Evolutionary conservation across 2,888 invertebrate genomes (phyloP).

Genomic region (Pycnomerus fuliginosus): DNA sequence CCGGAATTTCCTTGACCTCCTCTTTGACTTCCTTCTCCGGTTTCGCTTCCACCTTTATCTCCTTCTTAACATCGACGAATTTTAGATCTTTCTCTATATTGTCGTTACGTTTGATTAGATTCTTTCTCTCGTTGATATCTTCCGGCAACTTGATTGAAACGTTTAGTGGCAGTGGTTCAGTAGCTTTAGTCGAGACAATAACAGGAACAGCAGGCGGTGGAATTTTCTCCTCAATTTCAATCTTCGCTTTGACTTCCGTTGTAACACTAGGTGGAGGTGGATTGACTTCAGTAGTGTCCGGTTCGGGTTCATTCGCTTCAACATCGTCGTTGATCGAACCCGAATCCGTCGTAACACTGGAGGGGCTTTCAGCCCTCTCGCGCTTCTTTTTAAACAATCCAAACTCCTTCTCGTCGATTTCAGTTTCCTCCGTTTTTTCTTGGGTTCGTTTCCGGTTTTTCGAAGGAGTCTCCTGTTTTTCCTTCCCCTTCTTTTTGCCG

Average conservation of each 20-base stretch:
- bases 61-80: conserved; percentile 42
- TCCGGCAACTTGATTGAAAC: conserved; percentile 51
- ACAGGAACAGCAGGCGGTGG: conserved; percentile 18
- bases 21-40: conserved; percentile 33
- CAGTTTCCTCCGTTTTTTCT: conserved; percentile 49
- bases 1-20: conserved; percentile 40
- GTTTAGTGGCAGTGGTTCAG: conserved; percentile 45
- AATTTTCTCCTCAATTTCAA: conserved; percentile 11
- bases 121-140: conserved; percentile 51
- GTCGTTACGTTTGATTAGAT: conserved; percentile 49
- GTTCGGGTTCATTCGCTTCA: conserved; percentile 50
- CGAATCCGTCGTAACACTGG: conserved; percentile 82
- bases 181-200: conserved; percentile 10
- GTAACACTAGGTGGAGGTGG: conserved; percentile 47
- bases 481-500: conserved; percentile 34
- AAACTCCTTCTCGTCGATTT: conserved; percentile 54
- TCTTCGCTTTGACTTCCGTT: conserved; percentile 3
- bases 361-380: conserved; percentile 65
- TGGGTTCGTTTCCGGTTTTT: conserved; percentile 58
- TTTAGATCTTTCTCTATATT: conserved; percentile 39
- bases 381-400: conserved; percentile 55
- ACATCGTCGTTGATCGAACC: conserved; percentile 75
- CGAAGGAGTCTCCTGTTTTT: conserved; percentile 55
- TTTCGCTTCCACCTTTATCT: conserved; percentile 44
- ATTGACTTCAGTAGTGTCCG: conserved; percentile 51